A percentile compares a stretch with the other conserved stretches of the same genome.
These are phyloP conservation scores for Drosophila erecta DNA, from an alignment of 1,140 invertebrate genomes.

Conservation along the genomic window DNA sequence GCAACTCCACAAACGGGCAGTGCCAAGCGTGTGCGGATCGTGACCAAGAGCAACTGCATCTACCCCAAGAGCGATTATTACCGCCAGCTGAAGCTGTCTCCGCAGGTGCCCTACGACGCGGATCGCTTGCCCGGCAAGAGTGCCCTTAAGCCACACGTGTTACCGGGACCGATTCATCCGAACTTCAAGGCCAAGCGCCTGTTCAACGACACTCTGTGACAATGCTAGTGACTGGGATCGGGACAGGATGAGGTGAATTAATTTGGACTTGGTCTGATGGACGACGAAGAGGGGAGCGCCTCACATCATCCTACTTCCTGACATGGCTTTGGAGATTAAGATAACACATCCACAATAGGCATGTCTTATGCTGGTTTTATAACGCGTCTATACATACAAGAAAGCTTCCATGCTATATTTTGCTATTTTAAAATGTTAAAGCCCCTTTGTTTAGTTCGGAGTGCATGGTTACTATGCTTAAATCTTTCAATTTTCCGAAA, in stretches of 20 bases:
- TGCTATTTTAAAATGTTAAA: not conserved
- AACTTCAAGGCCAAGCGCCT: constrained; percentile 88
- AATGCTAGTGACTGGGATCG: constrained; percentile 39
- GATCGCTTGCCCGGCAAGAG: constrained; percentile 88
- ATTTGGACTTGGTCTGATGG: not conserved
- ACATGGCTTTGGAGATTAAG: constrained; percentile 1
- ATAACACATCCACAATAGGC: constrained; percentile 6
- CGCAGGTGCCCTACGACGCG: constrained; percentile 90
- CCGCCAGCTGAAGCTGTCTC: constrained; percentile 88
- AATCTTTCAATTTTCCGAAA: constrained; percentile 2
- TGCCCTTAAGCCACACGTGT: constrained; percentile 88
- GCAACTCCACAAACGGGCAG: constrained; percentile 27
- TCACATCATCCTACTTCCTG: not conserved
- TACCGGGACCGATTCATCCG: constrained; percentile 91
- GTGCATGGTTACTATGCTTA: not conserved
- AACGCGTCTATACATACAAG: not conserved
- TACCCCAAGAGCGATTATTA: constrained; percentile 90
- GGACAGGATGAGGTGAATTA: constrained; percentile 14
- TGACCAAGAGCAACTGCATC: constrained; percentile 88
- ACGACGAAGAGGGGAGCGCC: not conserved
- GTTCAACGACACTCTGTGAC: constrained; percentile 81
- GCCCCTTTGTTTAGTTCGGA: not conserved
- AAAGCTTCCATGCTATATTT: constrained; percentile 1
- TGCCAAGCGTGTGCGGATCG: constrained; percentile 87
- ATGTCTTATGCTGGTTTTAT: constrained; percentile 32